Base-by-base conservation (phyloP, 2,113 vertebrate species). In the Manacus vitellinus region DNA sequence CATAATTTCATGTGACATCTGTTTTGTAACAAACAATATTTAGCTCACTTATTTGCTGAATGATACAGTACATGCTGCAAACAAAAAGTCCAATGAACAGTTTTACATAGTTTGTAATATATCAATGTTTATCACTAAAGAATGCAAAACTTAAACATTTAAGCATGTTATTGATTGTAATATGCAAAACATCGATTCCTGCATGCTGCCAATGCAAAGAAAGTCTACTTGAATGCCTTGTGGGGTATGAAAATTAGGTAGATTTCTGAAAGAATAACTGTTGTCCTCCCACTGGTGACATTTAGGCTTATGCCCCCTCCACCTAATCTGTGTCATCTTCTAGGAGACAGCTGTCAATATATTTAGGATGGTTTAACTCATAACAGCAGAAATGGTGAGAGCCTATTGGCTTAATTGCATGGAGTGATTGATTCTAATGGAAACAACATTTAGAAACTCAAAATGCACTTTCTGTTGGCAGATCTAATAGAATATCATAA, bases 351-450 rank as follows among this genome's bases (percentile, higher is more conserved):
- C 98, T 98, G 98, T 99, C 98, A 98, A 98, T 99, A 98, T 98
- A 98, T 98, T 98, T 98, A 98, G 98, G 97, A 98, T 97, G 95
- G 97, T 98, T 97, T 97, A 97, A 98, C 98, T 99, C 98, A 98
- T 98, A 98, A 98, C 99, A 98, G 98, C 98, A 98, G 98, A 98
- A 99, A 98, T 98, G 98, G 98, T 98, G 98, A 97, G 98, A 97
- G 96, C 97, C 97, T 98, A 98, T 99, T 98, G 99, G 98, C 98
- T 99, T 99, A 99, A 99, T 99, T 99, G 98, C 97, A 95, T 84
- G 94, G 98, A 98, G 98, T 99, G 99, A 99, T 98, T 99, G 99
- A 99, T 99, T 98, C 98, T 98, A 98, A 98, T 98, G 98, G 97
- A 98, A 98, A 98, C 98, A 98, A 97, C 98, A 98, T 99, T 98